Evolutionary conservation across 2,797 vertebrate genomes (phyloP), one percentile per base, ranked within the genome.

Genomic region (Myripristis jacobus): DNA sequence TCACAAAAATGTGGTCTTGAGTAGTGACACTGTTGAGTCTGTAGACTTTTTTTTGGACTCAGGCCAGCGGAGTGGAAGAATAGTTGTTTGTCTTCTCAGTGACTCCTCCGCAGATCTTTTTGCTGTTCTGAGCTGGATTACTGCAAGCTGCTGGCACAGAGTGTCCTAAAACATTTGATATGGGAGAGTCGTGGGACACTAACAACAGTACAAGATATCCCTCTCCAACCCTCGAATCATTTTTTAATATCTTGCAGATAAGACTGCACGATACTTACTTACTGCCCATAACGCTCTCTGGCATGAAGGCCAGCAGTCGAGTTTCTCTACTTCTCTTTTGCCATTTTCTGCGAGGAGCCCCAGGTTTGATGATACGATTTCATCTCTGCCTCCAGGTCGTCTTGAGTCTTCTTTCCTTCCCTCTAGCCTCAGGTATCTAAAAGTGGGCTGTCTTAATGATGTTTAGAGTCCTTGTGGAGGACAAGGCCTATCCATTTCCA

Each of bases 101-200:
- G 16, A 6, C 44, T 16, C 18, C n/a, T 47, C 18, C 6, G 24
- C 27, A 24, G 27, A 54, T 29, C 13, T 44, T 68, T 31, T 55
- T 12, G 3, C 12, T 21, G 34, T 36, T 25, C 22, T 15, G 22
- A 75, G 22, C 48, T 41, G 8, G 6, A 36, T 36, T 9, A 8
- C 34, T 36, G 38, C 13, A 15, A 16, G 38, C 38, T 57, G 22
- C n/a, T 69, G 34, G 76, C 15, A 10, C 18, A 44, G 13, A 58
- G 34, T 34, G 25, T 66, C 27, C 29, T 13, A 22, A 24, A 6
- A 12, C 16, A 3, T 18, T 9, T 6, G 46, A 24, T 27, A 25
- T 8, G 59, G 4, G 4, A 51, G 18, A 58, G 69, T 44, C 83
- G 80, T 73, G 59, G 60, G 55, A 63, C 53, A 19, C 58, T n/a